A percentile compares a stretch with the other conserved stretches of the same genome.
phyloP scores from a whole-genome alignment of 2,797 vertebrate genomes.

The Mallotus villosus region DNA sequence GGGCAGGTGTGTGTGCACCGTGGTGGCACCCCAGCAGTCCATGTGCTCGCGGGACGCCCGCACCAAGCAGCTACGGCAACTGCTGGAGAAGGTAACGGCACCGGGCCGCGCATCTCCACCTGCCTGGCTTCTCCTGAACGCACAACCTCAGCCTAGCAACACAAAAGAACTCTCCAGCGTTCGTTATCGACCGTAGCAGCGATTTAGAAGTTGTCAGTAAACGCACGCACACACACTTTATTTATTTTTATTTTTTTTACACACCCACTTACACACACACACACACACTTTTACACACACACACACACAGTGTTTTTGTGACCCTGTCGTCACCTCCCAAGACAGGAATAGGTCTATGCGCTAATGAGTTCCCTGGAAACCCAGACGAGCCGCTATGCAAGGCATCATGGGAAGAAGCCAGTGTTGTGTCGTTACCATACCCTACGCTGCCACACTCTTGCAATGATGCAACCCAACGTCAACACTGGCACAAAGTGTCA shows the following conservation, averaged over 20 bases:
- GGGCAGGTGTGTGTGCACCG: slow-evolving; percentile 97
- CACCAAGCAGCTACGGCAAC: slow-evolving; percentile 97
- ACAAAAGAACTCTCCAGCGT: background rate
- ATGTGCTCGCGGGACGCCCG: slow-evolving; percentile 97
- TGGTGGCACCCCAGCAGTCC: slow-evolving; percentile 98
- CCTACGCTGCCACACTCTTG: slow-evolving; percentile 23
- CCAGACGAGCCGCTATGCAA: slow-evolving; percentile 30
- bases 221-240: background rate
- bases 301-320: slow-evolving; percentile 12
- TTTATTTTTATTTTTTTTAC: too few species aligned
- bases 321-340: slow-evolving; percentile 37
- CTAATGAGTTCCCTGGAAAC: slow-evolving; percentile 76
- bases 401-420: too few species aligned
- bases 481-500: background rate
- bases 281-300: slow-evolving; percentile 8
- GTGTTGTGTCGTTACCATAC: background rate
- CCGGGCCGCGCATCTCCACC: background rate
- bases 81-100: slow-evolving; percentile 93
- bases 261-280: background rate
- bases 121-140: too few species aligned
- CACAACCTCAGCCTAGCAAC: background rate
- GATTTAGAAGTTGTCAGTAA: slow-evolving; percentile 9
- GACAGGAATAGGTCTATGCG: slow-evolving; percentile 63
- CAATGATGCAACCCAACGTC: slow-evolving; percentile 54
- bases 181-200: slow-evolving; percentile 3